Evolutionary conservation across 2,797 vertebrate species (phyloP).

Genomic region (Lutjanus campechanus): DNA sequence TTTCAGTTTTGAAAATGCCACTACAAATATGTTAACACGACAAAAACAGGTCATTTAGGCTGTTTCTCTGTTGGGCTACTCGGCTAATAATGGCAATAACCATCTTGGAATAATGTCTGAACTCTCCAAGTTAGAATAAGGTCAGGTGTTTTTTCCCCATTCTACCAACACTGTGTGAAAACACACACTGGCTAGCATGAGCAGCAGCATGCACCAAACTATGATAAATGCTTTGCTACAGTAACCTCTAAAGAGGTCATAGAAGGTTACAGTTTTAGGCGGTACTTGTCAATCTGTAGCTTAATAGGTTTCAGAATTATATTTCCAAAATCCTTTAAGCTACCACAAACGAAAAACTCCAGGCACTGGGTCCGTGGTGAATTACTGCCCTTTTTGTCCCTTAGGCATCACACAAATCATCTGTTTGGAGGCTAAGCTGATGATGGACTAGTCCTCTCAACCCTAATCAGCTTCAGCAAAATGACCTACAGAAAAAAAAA

Average conservation of each 20-base stretch:
- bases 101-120: not conserved
- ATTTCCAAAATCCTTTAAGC: slow-evolving; percentile 17
- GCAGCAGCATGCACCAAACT: not conserved
- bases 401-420: slow-evolving; percentile 13
- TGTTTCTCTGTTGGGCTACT: too few relatives aligned
- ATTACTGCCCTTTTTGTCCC: slow-evolving; percentile 6
- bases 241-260: not conserved
- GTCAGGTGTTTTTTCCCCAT: not conserved
- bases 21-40: not conserved
- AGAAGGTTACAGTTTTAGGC: not conserved
- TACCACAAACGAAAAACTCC: not conserved
- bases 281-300: not conserved
- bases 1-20: not conserved
- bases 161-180: not conserved
- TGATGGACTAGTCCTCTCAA: slow-evolving; percentile 45
- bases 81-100: not conserved
- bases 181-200: not conserved
- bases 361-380: not conserved
- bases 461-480: slow-evolving; percentile 29
- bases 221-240: not conserved
- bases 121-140: not conserved
- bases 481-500: slow-evolving; percentile 14
- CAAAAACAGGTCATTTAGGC: not conserved
- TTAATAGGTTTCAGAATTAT: not conserved
- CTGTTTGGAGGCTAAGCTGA: slow-evolving; percentile 14